Evolutionary conservation across 2,113 vertebrate genomes (phyloP), one percentile per base, ranked within the genome.

Genomic region (Sarotherodon lohbergeri): DNA sequence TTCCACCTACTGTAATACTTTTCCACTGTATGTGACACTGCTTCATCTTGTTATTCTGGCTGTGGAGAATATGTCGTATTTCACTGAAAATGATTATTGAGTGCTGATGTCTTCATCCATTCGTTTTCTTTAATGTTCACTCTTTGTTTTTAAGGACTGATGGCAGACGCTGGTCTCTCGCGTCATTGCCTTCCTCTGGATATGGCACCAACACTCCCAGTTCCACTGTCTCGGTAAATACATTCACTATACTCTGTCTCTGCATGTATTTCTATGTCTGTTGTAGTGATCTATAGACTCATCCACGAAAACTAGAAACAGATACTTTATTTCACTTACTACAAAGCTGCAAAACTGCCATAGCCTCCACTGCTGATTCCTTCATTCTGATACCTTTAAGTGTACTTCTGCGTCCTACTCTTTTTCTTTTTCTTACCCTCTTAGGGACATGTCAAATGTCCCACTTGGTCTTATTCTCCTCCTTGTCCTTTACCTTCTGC

Each of bases 141-240:
- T 17, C 7, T 36, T 19, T 86, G 17, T 57, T 52, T 54, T 85
- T 5, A 92, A 99, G 98, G 95, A 98, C 98, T 86, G 98, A 99
- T 91, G 98, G 98, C 66, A 96, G 98, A 3, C 98, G 98, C 90
- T 99, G 98, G 98, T 99, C 98, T 92, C 96, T 99, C 95, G 98
- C 98, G 81, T 99, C 98, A 55, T 92, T 99, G 80, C 98, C 98
- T 17, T 99, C 98, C 1, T 99, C 98, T 50, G 98, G 98, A 17
- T 99, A 99, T 95, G 98, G 98, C 94, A 99, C 98, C 92, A 99
- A 99, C 96, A 99, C 98, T 71, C 98, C 98, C 90, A 99, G 98
- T 92, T 99, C 98, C 81, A 99, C 98, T 13, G 98, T 99, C 94
- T 99, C 98, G 85, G 98, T 99, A 97, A 97, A 97, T 97, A 56